Evolutionary conservation across 2,113 vertebrate genomes (phyloP).

Genomic region (Emydura subglobosa): DNA sequence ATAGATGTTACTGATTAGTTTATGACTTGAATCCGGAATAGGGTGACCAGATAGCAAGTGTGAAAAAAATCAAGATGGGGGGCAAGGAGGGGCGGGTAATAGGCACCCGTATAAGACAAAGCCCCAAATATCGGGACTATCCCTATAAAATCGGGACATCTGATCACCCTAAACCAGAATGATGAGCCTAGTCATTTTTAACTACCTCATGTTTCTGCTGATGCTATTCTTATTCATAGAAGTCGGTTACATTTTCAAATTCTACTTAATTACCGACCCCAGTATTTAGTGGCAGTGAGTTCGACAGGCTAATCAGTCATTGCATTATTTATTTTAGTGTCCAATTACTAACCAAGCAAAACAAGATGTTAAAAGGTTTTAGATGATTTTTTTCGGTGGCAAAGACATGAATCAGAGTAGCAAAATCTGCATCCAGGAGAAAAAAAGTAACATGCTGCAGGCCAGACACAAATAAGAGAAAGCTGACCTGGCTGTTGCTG

Average conservation of each 20-base stretch:
- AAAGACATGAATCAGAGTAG: neutral
- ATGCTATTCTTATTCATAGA: neutral
- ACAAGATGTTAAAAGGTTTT: neutral
- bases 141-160: too few relatives aligned
- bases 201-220: neutral
- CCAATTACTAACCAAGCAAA: neutral
- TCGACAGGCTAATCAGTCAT: neutral
- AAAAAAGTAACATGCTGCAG: neutral
- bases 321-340: neutral
- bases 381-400: neutral
- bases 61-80: too few relatives aligned
- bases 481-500: neutral
- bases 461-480: neutral
- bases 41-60: too few relatives aligned
- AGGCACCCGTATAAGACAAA: too few relatives aligned
- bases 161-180: neutral
- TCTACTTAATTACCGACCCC: neutral
- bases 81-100: too few relatives aligned
- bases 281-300: neutral
- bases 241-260: neutral
- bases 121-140: too few relatives aligned
- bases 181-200: slow-evolving; percentile 3
- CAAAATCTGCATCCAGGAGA: neutral
- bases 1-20: neutral
- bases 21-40: neutral